Evolutionary conservation across 2,113 vertebrate genomes (phyloP).

Genomic region (Xenus cinereus): DNA sequence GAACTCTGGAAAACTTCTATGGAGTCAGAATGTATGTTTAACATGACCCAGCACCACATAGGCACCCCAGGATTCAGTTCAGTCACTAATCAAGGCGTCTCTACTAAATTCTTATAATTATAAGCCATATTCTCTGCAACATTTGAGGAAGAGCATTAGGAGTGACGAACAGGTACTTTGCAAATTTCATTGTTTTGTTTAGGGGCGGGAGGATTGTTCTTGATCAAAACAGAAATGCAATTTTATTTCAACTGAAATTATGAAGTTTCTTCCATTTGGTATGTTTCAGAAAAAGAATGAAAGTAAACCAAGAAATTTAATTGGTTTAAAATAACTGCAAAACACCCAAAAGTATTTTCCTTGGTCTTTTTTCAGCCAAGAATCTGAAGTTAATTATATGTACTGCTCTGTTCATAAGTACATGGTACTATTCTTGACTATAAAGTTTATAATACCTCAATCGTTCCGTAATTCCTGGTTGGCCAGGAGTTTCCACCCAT

Average conservation of each 20-base stretch:
- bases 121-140: not conserved
- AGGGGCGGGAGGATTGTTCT: accelerated
- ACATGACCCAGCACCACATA: not conserved
- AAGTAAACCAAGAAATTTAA: not conserved
- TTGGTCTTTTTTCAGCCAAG: not conserved
- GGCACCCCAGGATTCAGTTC: not conserved
- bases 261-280: not conserved
- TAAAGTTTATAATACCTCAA: not conserved
- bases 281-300: not conserved
- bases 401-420: not conserved
- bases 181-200: not conserved
- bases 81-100: not conserved
- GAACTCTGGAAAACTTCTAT: not conserved
- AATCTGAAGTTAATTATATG: not conserved
- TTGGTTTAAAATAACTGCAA: not conserved
- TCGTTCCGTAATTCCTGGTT: not conserved
- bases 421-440: not conserved
- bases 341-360: not conserved
- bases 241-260: not conserved
- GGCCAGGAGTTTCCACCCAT: not conserved
- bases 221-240: not conserved
- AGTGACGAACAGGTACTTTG: not conserved
- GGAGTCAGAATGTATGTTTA: not conserved
- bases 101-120: not conserved
- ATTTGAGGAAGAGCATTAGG: not conserved